Base-by-base conservation (phyloP, 2,888 invertebrate species). In the Chaetoderma sp. region DNA sequence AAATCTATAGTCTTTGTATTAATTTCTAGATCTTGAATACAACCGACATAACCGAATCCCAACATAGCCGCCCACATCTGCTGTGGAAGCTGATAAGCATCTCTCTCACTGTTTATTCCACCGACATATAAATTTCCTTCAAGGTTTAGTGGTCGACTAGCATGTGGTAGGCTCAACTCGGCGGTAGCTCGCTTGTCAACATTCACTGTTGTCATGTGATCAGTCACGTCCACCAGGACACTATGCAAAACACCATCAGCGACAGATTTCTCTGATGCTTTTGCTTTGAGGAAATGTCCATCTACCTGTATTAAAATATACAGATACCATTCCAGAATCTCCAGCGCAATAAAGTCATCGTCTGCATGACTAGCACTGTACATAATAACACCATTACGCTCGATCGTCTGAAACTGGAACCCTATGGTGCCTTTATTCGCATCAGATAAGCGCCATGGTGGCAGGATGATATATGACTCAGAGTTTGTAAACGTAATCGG, bases 191-290 rank as follows among this genome's bases (percentile, higher is more conserved):
- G 93, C 44, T 95, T 95, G 69, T 84, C 84, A 0, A 97, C 94
- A n/a, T 93, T 93, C 57, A 96, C 93, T 74, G 93, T 90, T 4
- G 95, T 95, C 64, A 93, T 93, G 74, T 93, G 90, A 1, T 93
- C 94, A 67, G 92, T 92, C 58, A 95, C 90, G 62, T 94, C 90
- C 69, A 98, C 88, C 13, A 93, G 90, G 42, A 98, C 92, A 81
- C 94, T 94, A 84, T 98, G 98, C 94, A 96, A 96, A 54, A 92
- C 90, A 0, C 95, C 94, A 81, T 98, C 97, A 81, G 96, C 95
- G 4, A 98, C 93, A 50, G 83, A 77, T 52, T 93, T 89, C 30
- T 84, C 76, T 0, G 94, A 94, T 0, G 94, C 94, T 77, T 94
- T 78, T 36, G 80, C 77, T 59, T 80, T 83, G 30, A 94, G 91